Conservation (phyloP, 35 echinoderm and acorn worm genomes). For the Diadema setosum region DNA sequence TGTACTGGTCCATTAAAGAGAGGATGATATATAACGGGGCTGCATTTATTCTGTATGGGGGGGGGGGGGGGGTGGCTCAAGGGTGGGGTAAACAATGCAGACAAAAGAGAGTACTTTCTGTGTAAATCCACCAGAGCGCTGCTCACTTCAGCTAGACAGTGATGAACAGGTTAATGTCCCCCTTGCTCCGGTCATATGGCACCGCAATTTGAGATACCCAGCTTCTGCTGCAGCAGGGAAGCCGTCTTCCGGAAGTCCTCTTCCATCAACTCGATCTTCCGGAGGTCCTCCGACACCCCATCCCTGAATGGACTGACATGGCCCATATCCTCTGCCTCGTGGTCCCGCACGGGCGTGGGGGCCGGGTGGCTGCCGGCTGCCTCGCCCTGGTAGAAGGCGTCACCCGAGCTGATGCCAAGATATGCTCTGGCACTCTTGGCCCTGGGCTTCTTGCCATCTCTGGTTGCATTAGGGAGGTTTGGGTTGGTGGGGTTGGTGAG, state of each 20-base stretch:
- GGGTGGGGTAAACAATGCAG: too few relatives aligned
- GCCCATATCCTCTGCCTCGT: neutral
- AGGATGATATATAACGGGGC: too few relatives aligned
- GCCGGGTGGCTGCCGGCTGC: neutral
- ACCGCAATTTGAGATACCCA: conserved; percentile 69
- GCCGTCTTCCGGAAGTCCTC: conserved; percentile 85
- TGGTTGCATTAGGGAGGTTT: neutral
- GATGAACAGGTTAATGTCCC: too few relatives aligned
- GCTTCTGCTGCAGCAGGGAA: conserved; percentile 76
- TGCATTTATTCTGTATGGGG: too few relatives aligned
- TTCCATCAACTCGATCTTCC: conserved; percentile 74
- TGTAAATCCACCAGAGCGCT: too few relatives aligned
- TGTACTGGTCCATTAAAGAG: too few relatives aligned
- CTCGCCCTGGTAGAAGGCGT: neutral
- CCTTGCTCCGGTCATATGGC: too few relatives aligned
- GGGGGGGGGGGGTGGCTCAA: too few relatives aligned
- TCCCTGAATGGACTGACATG: conserved; percentile 12
- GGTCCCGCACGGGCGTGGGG: neutral
- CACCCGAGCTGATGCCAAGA: neutral
- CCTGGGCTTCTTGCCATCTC: conserved; percentile 1
- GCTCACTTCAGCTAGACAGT: too few relatives aligned
- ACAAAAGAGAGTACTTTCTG: too few relatives aligned
- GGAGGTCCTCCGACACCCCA: conserved; percentile 58
- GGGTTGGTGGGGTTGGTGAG: neutral
- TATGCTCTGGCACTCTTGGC: conserved; percentile 63